Conservation (phyloP, 2,888 invertebrate species). For the Bruchidius siliquastri region DNA sequence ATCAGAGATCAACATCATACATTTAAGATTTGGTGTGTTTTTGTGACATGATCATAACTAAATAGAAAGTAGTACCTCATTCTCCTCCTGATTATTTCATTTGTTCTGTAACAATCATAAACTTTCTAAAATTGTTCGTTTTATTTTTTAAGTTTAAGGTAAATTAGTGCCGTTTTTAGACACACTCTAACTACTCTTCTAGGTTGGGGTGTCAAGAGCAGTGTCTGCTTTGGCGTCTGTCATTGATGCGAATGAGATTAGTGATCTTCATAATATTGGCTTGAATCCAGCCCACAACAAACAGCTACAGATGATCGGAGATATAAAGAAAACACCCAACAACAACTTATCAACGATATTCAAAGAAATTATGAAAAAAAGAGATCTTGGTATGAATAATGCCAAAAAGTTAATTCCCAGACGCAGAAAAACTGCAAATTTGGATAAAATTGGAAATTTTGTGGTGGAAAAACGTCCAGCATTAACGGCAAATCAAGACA, state of each 20-base stretch:
- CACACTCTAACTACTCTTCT: no score
- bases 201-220: constrained; percentile 65
- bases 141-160: no score
- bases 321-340: no score
- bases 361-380: constrained; percentile 37
- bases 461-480: not conserved
- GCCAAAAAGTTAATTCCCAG: constrained; percentile 37
- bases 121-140: no score
- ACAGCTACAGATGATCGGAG: constrained; percentile 49
- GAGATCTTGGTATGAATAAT: constrained; percentile 41
- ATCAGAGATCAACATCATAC: no score
- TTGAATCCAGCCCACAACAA: constrained; percentile 64
- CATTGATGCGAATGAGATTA: constrained; percentile 43
- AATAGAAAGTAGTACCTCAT: no score
- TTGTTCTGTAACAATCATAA: no score
- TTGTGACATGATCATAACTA: no score
- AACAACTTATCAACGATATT: constrained; percentile 40
- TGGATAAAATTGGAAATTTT: constrained; percentile 1
- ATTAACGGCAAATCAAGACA: constrained; percentile 3
- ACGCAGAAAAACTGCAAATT: constrained; percentile 16
- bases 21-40: no score
- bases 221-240: constrained; percentile 67
- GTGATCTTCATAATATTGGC: constrained; percentile 51
- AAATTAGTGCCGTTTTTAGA: no score
- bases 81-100: no score